Evolutionary conservation across 1,140 invertebrate species (phyloP), one percentile per base, ranked within the genome.

Genomic region (Macrocentrus cingulum): DNA sequence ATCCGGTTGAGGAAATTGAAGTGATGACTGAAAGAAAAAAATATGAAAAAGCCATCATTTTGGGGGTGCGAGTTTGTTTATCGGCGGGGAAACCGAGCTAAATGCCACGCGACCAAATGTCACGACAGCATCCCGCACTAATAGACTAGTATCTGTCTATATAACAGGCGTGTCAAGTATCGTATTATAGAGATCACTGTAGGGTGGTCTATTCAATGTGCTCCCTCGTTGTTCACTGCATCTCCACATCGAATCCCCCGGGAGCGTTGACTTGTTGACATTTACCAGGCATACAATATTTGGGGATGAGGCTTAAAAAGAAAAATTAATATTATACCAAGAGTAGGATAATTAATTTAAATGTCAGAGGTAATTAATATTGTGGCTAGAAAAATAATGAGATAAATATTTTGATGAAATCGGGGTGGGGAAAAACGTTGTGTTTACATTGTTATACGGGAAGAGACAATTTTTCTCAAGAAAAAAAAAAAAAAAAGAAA

Each of bases 1-100:
- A 59, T 59, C 46, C 44, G 68, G 70, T 72, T n/a, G n/a, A 75
- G 73, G 71, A 75, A 75, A 77, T 75, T 77, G 71, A 67, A 66
- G 65, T 67, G 67, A 58, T 61, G 9, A n/a, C 22, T 25, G 41
- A 45, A 32, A 25, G 11, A 19, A 53, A 41, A 29, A 41, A 39
- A 52, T 36, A 52, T 18, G 36, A 52, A 39, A 52, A 20, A 15
- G 19, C n/a, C 3, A 23, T 22, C 25, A 49, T 18, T n/a, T n/a
- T n/a, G n/a, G 32, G 23, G 18, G 48, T 29, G 37, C 13, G 18
- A 48, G 50, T 52, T 39, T 62, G 45, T 62, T 59, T 52, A 56
- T 56, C 36, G 13, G 48, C 51, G 48, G 36, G 53, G 41, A 29
- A 15, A 50, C 49, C 36, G 22, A 44, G 56, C 59, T 45, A 61